Conservation (phyloP, 2,113 vertebrate species). For the Chloroceryle aenea region DNA sequence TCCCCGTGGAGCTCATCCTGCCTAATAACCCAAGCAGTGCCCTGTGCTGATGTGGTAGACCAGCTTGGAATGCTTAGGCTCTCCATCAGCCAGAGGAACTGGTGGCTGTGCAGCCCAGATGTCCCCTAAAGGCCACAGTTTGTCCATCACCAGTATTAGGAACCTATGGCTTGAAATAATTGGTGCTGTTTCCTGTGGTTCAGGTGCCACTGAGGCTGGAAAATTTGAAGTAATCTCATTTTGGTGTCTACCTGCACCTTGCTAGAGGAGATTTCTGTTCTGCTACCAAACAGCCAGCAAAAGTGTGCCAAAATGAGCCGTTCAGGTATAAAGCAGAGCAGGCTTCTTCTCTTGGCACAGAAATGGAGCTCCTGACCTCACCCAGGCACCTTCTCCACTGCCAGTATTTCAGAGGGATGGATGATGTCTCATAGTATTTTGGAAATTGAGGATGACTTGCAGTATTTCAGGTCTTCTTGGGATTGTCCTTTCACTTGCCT, state of each 20-base stretch:
- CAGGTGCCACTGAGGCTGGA: background rate
- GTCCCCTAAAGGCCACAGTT: background rate
- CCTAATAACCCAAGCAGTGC: background rate
- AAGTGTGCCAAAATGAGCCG: background rate
- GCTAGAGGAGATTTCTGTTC: constrained; percentile 22
- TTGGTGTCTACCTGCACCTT: background rate
- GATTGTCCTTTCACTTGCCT: constrained; percentile 1
- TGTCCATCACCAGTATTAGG: accelerated
- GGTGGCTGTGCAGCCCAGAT: background rate
- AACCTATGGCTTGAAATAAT: background rate
- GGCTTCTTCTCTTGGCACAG: background rate
- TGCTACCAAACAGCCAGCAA: accelerated
- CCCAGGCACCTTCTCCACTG: accelerated
- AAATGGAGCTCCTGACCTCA: background rate
- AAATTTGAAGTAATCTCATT: background rate
- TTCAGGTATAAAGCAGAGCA: background rate
- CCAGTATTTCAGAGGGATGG: background rate
- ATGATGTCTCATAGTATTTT: background rate
- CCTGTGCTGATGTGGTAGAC: background rate
- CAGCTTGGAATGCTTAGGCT: background rate
- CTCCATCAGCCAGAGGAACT: accelerated
- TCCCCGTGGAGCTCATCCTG: background rate
- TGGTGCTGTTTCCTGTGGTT: background rate
- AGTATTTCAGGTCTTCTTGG: background rate
- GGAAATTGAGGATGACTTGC: background rate